Evolutionary conservation across 2,797 vertebrate genomes (phyloP), one percentile per base, ranked within the genome.

Genomic region (Buceros bicornis): DNA sequence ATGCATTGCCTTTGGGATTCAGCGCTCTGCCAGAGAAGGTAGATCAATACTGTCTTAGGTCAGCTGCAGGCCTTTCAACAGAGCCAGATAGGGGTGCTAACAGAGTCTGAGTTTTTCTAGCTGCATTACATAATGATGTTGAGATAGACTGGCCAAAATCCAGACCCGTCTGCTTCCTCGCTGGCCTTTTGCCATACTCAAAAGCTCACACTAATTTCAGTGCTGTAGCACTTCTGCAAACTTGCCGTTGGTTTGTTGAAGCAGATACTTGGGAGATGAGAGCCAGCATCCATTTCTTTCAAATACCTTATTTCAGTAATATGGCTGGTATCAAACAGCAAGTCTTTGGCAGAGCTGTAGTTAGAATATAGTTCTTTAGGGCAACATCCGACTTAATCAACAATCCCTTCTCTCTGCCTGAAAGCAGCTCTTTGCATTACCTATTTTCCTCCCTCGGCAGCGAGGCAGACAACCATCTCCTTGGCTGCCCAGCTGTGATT

Each of bases 401-500:
- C 80, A 54, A 4, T 35, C 58, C 72, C 61, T 89, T 56, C 17
- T 48, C 21, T 24, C 57, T 69, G 71, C 82, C 28, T 88, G 67
- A 45, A n/a, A 74, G 90, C 31, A 88, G 56, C n/a, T 28, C 76
- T 72, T 61, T 50, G 88, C 83, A 35, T 89, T 76, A 51, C 83
- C 10, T 8, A 21, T 74, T 84, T 89, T 70, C 83, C 78, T 87
- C 60, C 74, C 81, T 67, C 64, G 24, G 87, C 89, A 89, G 79
- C 1, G 4, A 53, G 79, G 83, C 93, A 95, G 74, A 80, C 95
- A 92, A 6, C 64, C 45, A 45, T 40, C 92, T 92, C 33, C 81
- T 47, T 26, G 48, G 83, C 93, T 95, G 89, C 93, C 90, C 83
- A n/a, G 90, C 89, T 11, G 48, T 97, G 96, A 97, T 90, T 97